phyloP scores from a whole-genome alignment of 2,113 vertebrate genomes.

The Myodes glareolus region DNA sequence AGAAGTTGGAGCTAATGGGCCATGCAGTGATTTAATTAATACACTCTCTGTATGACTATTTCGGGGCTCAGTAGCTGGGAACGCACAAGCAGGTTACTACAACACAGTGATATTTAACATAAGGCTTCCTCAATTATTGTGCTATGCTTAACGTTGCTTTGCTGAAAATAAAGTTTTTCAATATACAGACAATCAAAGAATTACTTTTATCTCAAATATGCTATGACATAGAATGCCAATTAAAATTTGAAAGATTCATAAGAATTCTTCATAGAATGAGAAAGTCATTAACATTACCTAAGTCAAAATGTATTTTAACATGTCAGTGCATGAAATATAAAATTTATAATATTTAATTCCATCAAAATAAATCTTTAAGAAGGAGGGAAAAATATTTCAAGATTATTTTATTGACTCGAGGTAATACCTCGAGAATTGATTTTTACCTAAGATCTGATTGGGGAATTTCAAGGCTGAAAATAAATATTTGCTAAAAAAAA shows the following conservation, averaged over 20 bases:
- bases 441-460: not conserved
- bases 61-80: no score
- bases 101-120: not conserved
- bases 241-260: not conserved
- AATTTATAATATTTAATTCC: not conserved
- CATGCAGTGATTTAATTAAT: no score
- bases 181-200: not conserved
- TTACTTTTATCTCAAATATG: not conserved
- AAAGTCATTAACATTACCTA: not conserved
- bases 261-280: not conserved
- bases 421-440: no score
- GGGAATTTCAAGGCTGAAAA: not conserved
- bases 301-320: not conserved
- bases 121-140: not conserved
- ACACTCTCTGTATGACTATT: no score
- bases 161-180: not conserved
- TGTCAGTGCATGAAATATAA: not conserved
- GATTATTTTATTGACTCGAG: not conserved
- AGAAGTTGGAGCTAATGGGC: no score
- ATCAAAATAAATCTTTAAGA: not conserved
- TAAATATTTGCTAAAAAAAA: not conserved
- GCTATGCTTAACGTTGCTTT: not conserved
- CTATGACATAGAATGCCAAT: not conserved
- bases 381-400: not conserved
- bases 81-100: no score